These are phyloP conservation scores for Hirtodrosophila alboralis DNA, from an alignment of 2,888 invertebrate species.

Conservation along the genomic window DNA sequence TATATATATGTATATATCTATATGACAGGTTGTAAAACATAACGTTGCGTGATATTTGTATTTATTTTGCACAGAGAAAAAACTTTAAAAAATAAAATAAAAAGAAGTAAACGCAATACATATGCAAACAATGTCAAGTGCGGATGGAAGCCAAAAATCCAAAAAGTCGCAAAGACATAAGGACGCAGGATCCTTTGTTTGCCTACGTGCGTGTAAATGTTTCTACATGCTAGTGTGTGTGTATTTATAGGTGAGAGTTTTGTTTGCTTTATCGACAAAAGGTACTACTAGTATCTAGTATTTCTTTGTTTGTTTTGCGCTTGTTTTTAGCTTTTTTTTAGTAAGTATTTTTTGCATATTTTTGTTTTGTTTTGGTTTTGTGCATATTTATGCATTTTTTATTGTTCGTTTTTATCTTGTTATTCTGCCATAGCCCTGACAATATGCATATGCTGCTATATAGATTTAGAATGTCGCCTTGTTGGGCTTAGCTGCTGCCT, in stretches of 20 bases:
- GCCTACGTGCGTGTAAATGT: conserved; percentile 27
- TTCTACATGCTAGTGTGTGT: conserved; percentile 3
- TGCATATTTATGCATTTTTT: conserved; percentile 32
- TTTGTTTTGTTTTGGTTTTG: conserved; percentile 5
- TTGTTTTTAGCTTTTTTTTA: conserved; percentile 7
- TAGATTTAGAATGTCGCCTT: conserved; percentile 18
- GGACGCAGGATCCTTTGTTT: conserved; percentile 58
- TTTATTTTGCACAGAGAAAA: conserved; percentile 52
- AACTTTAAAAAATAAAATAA: conserved; percentile 40
- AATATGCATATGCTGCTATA: conserved; percentile 29
- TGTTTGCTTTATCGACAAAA: conserved; percentile 63
- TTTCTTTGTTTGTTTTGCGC: conserved; percentile 29
- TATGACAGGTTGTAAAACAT: conserved; percentile 67
- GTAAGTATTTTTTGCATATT: conserved; percentile 2
- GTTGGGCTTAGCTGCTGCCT: conserved; percentile 14
- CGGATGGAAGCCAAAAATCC: conserved; percentile 24
- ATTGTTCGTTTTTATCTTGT: conserved; percentile 14
- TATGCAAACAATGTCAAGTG: conserved; percentile 64
- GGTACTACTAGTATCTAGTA: conserved; percentile 37
- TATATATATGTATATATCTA: conserved; percentile 17
- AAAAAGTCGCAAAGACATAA: conserved; percentile 66
- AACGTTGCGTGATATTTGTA: conserved; percentile 61
- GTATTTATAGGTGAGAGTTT: conserved; percentile 26
- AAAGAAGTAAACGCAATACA: conserved; percentile 24
- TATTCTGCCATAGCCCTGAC: conserved; percentile 15